Evolutionary conservation across 2,113 vertebrate species (phyloP).

Genomic region (Tichodroma muraria): DNA sequence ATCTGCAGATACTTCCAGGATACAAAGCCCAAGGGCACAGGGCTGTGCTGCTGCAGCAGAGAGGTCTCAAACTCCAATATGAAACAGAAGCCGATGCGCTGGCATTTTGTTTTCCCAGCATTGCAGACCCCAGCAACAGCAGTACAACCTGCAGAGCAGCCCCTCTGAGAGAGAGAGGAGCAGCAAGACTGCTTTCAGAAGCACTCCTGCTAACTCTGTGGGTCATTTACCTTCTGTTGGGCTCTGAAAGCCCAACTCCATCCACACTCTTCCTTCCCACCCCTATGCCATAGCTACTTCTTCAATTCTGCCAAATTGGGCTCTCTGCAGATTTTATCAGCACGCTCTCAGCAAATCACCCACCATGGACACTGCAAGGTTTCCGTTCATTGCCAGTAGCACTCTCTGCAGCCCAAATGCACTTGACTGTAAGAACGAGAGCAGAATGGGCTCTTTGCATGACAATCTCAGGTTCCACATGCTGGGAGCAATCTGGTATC

Average conservation of each 20-base stretch:
- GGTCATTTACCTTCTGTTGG: not conserved
- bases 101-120: not conserved
- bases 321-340: not conserved
- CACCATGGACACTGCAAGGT: not conserved
- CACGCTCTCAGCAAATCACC: not conserved
- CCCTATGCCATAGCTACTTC: not conserved
- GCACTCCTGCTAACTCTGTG: not conserved
- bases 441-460: not conserved
- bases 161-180: not conserved
- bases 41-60: not conserved
- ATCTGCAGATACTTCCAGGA: not conserved
- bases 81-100: not conserved
- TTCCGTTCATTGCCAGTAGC: not conserved
- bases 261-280: not conserved
- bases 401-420: not conserved
- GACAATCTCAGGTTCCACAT: not conserved
- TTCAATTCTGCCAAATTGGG: not conserved
- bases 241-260: not conserved
- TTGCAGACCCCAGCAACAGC: not conserved
- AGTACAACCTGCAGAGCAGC: not conserved
- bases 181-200: not conserved
- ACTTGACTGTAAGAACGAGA: not conserved
- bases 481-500: not conserved
- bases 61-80: not conserved
- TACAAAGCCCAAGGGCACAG: not conserved